Conservation (phyloP, 2,113 vertebrate species). For the Laticauda colubrina region DNA sequence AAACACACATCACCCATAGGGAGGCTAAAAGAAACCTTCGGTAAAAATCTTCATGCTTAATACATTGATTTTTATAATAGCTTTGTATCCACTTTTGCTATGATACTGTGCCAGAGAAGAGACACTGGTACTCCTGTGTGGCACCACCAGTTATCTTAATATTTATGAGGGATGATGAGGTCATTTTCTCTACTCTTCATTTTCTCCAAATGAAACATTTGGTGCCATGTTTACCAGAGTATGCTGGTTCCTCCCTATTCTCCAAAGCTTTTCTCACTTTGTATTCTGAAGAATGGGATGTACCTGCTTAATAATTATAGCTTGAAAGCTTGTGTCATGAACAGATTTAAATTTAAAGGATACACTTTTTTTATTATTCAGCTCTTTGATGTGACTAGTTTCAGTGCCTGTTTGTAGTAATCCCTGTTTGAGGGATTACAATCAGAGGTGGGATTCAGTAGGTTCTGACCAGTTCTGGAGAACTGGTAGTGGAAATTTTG, state of each 20-base stretch:
- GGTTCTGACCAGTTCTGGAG: no score
- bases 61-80: neutral
- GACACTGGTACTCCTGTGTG: neutral
- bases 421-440: neutral
- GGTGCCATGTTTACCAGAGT: neutral
- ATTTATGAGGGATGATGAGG: neutral
- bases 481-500: no score
- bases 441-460: neutral
- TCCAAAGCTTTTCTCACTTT: neutral
- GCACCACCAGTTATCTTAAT: neutral
- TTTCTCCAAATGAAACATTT: neutral
- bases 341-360: constrained; percentile 15
- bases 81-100: neutral
- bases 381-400: neutral
- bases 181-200: neutral
- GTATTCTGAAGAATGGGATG: neutral
- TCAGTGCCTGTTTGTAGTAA: neutral
- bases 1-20: neutral
- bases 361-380: neutral
- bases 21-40: neutral
- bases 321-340: neutral
- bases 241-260: neutral
- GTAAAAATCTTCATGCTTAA: neutral
- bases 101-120: neutral
- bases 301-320: neutral